These are phyloP conservation scores for Drosophila miranda DNA, from an alignment of 1,140 invertebrate species.

Conservation along the genomic window DNA sequence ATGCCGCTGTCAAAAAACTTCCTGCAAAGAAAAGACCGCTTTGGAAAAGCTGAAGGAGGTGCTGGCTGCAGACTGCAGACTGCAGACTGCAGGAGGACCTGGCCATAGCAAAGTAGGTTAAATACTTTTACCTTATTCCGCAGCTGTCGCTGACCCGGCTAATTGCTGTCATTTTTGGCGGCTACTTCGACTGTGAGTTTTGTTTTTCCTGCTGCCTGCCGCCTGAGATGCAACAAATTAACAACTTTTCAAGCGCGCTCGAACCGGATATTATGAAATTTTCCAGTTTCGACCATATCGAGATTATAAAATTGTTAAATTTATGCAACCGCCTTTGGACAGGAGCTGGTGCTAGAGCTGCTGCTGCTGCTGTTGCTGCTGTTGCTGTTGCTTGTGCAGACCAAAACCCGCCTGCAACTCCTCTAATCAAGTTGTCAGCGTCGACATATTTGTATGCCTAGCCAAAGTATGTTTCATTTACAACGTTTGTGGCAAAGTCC, in stretches of 20 bases:
- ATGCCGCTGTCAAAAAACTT: constrained; percentile 31
- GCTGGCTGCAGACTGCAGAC: not conserved
- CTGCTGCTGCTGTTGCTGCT: not conserved
- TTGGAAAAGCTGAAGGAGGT: constrained; percentile 13
- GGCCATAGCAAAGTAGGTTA: constrained; percentile 62
- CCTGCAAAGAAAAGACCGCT: constrained; percentile 55
- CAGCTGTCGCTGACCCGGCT: constrained; percentile 28
- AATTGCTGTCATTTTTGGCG: constrained; percentile 74
- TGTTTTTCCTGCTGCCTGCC: constrained; percentile 42
- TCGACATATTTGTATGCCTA: constrained; percentile 56
- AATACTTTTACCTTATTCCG: constrained; percentile 78
- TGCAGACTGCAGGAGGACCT: constrained; percentile 1
- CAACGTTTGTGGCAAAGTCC: constrained; percentile 6
- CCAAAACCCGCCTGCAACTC: constrained; percentile 29
- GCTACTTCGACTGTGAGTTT: constrained; percentile 19
- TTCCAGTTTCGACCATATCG: constrained; percentile 71
- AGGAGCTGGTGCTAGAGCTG: constrained; percentile 20
- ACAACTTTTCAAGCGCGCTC: constrained; percentile 77
- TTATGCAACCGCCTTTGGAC: constrained; percentile 64
- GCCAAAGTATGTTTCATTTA: constrained; percentile 21
- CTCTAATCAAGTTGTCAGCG: constrained; percentile 73
- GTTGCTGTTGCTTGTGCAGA: not conserved
- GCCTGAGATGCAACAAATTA: constrained; percentile 59
- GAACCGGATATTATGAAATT: constrained; percentile 80
- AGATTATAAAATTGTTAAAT: constrained; percentile 76